These are phyloP conservation scores for Drosophila fulvimacula DNA, from an alignment of 2,888 invertebrate genomes.

Conservation along the genomic window DNA sequence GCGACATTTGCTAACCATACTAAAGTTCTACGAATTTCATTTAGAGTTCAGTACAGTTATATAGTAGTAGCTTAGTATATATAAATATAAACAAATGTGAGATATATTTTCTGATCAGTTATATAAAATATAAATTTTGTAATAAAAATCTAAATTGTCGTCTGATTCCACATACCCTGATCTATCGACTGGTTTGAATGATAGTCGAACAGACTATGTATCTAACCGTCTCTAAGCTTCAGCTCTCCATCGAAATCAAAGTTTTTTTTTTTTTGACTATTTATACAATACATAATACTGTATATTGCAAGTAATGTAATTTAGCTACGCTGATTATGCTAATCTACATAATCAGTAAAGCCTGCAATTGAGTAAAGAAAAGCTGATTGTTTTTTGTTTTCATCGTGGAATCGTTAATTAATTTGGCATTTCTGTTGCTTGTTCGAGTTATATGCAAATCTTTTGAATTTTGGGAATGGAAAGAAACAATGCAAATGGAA, in stretches of 20 bases:
- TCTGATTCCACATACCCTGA: too few relatives aligned
- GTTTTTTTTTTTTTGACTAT: not conserved
- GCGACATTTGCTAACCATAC: not conserved
- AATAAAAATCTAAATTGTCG: too few relatives aligned
- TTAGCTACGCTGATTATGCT: slow-evolving; percentile 10
- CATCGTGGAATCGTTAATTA: slow-evolving; percentile 39
- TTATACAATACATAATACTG: not conserved
- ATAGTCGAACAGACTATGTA: not conserved
- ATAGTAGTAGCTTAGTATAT: not conserved
- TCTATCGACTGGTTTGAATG: too few relatives aligned
- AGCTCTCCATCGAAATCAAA: not conserved
- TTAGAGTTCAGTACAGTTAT: not conserved
- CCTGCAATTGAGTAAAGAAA: slow-evolving; percentile 5
- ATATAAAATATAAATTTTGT: not conserved
- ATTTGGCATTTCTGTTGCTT: slow-evolving; percentile 38
- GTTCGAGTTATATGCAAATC: slow-evolving; percentile 47
- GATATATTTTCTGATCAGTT: too few relatives aligned
- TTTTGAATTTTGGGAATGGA: slow-evolving; percentile 24
- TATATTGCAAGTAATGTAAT: not conserved
- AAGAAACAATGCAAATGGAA: slow-evolving; percentile 20
- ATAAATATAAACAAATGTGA: not conserved
- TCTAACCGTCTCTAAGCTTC: not conserved
- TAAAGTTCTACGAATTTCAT: not conserved
- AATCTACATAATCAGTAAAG: slow-evolving; percentile 1
- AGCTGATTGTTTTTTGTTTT: slow-evolving; percentile 12